Evolutionary conservation across 2,797 vertebrate genomes (phyloP), one percentile per base, ranked within the genome.

Genomic region (Champsocephalus esox): DNA sequence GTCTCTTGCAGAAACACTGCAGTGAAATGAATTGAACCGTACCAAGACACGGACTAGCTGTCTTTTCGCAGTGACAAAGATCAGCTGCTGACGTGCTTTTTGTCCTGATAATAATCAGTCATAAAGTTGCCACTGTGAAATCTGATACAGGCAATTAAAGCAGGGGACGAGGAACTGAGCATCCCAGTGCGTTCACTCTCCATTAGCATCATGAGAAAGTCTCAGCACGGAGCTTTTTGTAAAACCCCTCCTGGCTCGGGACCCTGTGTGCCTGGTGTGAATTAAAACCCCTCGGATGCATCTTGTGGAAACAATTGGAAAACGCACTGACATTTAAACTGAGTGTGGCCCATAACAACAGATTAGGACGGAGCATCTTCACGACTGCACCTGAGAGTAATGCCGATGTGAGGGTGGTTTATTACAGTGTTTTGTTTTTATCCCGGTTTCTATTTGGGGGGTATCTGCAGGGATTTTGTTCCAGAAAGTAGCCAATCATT

Each of bases 81-180:
- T 73, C 77, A 45, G n/a, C 78, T 1, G 56, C 55, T 57, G 81
- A 73, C 61, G 46, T 41, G 73, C 80, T 64, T 77, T 38, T 59
- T 65, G 52, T 77, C 77, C 59, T 68, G 67, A 82, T 80, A 69
- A 77, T 67, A 69, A 77, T 67, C 52, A 0, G 80, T 80, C 74
- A n/a, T 68, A 61, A 82, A 86, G 82, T 81, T 76, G 80, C 73
- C 74, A 73, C 74, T 76, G 64, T 79, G 82, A 85, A 80, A 86
- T 81, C 60, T 73, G 83, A 79, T 83, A 72, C 74, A 77, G 61
- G 77, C 79, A 78, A 71, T 84, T 82, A 79, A 86, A 81, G 66
- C 9, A 38, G 48, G 62, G 82, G 80, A 70, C 45, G 21, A 73
- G 73, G 77, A 80, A 77, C 77, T 66, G 38, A 80, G 80, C 84